phyloP scores from a whole-genome alignment of 2,113 vertebrate species.

The Tichodroma muraria region DNA sequence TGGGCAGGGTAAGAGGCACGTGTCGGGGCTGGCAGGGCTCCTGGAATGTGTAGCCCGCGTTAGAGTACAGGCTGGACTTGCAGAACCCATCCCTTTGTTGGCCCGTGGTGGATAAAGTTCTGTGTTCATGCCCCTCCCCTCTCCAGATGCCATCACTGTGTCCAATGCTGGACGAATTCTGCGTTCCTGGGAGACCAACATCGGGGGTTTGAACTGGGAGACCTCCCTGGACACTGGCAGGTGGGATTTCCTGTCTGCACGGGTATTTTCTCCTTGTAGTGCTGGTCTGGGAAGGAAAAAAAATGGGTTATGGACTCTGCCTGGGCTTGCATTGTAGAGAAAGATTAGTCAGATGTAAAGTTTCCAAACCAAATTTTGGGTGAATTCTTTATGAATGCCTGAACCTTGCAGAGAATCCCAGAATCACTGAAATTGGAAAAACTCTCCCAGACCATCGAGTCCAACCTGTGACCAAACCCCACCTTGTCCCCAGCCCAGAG shows the following conservation, averaged over 20 bases:
- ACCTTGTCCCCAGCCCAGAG: not conserved
- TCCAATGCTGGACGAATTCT: constrained; percentile 83
- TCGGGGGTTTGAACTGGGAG: constrained; percentile 96
- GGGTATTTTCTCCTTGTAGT: too few relatives aligned
- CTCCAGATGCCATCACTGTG: constrained; percentile 84
- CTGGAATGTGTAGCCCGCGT: accelerated
- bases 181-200: constrained; percentile 92
- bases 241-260: constrained; percentile 44
- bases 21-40: accelerated
- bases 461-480: accelerated
- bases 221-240: constrained; percentile 86
- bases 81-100: not conserved
- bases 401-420: not conserved
- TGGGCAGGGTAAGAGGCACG: constrained; percentile 80
- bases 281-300: not conserved
- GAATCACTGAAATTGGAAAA: not conserved
- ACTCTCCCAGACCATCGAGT: accelerated
- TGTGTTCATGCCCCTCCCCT: not conserved
- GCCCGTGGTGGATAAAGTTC: accelerated
- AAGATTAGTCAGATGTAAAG: accelerated
- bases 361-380: accelerated
- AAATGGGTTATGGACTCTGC: not conserved
- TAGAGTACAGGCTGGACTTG: not conserved
- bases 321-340: not conserved
- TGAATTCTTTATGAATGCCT: too few relatives aligned